Conservation (phyloP, 2,797 vertebrate genomes). For the Anguilla pacifica region DNA sequence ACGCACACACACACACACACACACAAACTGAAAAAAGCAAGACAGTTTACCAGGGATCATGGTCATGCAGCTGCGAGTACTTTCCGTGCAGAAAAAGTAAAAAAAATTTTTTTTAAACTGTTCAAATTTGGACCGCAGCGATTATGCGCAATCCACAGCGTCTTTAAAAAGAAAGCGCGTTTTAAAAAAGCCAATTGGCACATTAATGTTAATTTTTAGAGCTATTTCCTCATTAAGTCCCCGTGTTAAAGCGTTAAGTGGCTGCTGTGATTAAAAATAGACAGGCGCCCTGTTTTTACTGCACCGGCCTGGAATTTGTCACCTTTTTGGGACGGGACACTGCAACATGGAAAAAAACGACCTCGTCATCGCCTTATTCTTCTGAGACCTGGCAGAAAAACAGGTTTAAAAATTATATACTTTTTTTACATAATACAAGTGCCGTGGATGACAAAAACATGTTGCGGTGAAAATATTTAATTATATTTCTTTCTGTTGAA, state of each 20-base stretch:
- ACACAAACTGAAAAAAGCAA: constrained; percentile 2
- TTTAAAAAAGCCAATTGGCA: constrained; percentile 17
- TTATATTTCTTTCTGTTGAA: too few relatives aligned
- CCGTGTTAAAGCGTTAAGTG: constrained; percentile 22
- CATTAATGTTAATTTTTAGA: constrained; percentile 23
- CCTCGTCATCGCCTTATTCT: not conserved
- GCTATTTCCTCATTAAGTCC: constrained; percentile 23
- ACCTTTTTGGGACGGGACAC: not conserved
- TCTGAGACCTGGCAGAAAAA: too few relatives aligned
- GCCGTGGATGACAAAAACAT: too few relatives aligned
- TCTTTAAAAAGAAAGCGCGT: not conserved
- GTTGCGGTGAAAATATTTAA: too few relatives aligned
- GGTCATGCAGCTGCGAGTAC: constrained; percentile 29
- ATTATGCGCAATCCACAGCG: not conserved
- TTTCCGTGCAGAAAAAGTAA: constrained; percentile 5
- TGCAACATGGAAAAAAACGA: constrained; percentile 1
- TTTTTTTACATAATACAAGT: too few relatives aligned
- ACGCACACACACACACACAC: not conserved
- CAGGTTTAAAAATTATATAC: too few relatives aligned
- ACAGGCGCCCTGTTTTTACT: not conserved
- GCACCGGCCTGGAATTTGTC: not conserved
- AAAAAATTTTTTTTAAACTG: not conserved
- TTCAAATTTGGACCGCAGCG: constrained; percentile 7
- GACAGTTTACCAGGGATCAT: constrained; percentile 38
- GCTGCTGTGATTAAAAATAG: constrained; percentile 25